Percentiles rank a stretch among this genome's conserved stretches.
These are phyloP conservation scores for Melieria crassipennis DNA, from an alignment of 2,888 invertebrate species.

Conservation along the genomic window DNA sequence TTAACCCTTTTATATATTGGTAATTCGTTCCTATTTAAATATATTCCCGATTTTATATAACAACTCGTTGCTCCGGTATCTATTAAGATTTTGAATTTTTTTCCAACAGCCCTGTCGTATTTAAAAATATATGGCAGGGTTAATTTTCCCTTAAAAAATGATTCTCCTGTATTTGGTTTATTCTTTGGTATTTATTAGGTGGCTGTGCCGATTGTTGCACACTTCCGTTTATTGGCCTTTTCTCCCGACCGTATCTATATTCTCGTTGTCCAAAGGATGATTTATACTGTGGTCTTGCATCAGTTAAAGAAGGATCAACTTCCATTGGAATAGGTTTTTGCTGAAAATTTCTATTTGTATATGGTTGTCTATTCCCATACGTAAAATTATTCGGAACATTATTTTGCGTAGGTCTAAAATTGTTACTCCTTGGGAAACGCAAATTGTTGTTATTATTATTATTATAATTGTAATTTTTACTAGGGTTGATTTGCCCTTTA, in stretches of 20 bases:
- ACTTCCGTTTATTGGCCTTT: too few relatives aligned
- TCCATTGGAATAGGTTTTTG: too few relatives aligned
- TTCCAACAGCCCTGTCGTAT: not conserved
- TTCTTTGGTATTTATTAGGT: conserved; percentile 6
- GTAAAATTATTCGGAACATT: conserved; percentile 7
- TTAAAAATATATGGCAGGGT: conserved; percentile 4
- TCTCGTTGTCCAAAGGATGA: too few relatives aligned
- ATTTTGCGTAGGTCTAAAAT: not conserved
- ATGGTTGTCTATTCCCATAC: too few relatives aligned
- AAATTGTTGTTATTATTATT: not conserved
- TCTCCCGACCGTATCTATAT: too few relatives aligned
- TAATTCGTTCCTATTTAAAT: not conserved
- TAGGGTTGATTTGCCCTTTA: not conserved
- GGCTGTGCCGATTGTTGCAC: not conserved
- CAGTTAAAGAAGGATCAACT: too few relatives aligned
- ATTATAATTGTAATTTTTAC: not conserved
- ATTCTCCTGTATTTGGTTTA: conserved; percentile 13
- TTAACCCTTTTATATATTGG: conserved; percentile 9
- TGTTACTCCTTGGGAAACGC: too few relatives aligned
- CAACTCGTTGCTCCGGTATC: conserved; percentile 15
- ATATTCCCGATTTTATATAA: not conserved
- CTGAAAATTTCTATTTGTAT: too few relatives aligned
- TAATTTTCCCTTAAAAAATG: conserved; percentile 1
- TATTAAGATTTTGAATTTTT: conserved; percentile 14
- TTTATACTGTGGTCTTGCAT: too few relatives aligned